These are phyloP conservation scores for Hyles euphorbiae DNA, from an alignment of 1,140 invertebrate genomes.

Conservation along the genomic window DNA sequence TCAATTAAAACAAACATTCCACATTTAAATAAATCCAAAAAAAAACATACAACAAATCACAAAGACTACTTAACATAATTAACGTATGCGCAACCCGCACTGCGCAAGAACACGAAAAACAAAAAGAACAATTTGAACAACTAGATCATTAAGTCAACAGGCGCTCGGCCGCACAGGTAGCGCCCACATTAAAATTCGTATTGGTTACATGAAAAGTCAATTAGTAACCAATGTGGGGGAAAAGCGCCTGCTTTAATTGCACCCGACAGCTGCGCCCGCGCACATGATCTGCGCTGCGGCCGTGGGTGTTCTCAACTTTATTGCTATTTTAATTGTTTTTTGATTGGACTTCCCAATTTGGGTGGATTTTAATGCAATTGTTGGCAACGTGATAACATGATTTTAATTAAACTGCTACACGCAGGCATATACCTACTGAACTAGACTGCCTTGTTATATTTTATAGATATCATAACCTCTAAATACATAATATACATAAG, in stretches of 20 bases:
- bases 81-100: no score
- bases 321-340: slow-evolving; percentile 22
- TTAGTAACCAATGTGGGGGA: slow-evolving; percentile 40
- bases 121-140: slow-evolving; percentile 11
- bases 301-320: slow-evolving; percentile 28
- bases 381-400: background rate
- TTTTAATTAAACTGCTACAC: background rate
- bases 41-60: no score
- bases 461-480: no score
- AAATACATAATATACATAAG: no score
- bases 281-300: slow-evolving; percentile 9
- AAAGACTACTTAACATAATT: no score
- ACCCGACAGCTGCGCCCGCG: slow-evolving; percentile 48
- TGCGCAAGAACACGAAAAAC: background rate
- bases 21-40: no score
- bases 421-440: no score
- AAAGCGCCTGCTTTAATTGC: slow-evolving; percentile 56
- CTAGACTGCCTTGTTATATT: no score
- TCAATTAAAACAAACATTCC: no score
- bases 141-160: slow-evolving; percentile 31
- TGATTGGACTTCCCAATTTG: slow-evolving; percentile 12
- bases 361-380: background rate
- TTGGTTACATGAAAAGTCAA: slow-evolving; percentile 63
- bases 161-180: slow-evolving; percentile 33
- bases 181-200: slow-evolving; percentile 39